phyloP scores from a whole-genome alignment of 2,888 invertebrate genomes.

The Orgyia antiqua region DNA sequence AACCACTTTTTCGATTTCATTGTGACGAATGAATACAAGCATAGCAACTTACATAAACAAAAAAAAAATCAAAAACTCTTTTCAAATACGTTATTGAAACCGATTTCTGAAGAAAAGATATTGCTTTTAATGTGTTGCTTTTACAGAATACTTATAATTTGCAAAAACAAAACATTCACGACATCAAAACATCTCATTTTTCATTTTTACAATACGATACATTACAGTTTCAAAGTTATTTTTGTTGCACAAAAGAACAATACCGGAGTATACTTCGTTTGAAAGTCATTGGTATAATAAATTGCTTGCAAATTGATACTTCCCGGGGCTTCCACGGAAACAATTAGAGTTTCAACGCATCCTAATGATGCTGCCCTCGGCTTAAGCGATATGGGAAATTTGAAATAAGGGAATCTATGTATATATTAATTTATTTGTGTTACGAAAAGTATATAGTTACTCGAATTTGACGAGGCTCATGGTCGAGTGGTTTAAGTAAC shows the following conservation, averaged over 20 bases:
- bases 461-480: too few relatives aligned
- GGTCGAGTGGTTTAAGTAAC: too few relatives aligned
- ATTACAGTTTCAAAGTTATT: neutral
- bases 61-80: too few relatives aligned
- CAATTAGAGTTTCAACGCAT: slow-evolving; percentile 49
- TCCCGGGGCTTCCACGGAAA: slow-evolving; percentile 38
- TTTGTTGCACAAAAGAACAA: too few relatives aligned
- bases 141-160: too few relatives aligned
- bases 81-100: too few relatives aligned
- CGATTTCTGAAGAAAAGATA: too few relatives aligned
- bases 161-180: too few relatives aligned
- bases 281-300: slow-evolving; percentile 29
- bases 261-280: slow-evolving; percentile 17
- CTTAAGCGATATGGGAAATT: slow-evolving; percentile 27
- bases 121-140: too few relatives aligned
- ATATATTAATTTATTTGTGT: slow-evolving; percentile 19
- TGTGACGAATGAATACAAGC: too few relatives aligned
- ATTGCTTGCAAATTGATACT: slow-evolving; percentile 65
- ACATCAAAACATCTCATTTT: neutral
- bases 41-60: too few relatives aligned
- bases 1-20: too few relatives aligned
- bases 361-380: slow-evolving; percentile 39
- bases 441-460: slow-evolving; percentile 7
- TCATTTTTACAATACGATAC: neutral
- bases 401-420: slow-evolving; percentile 10